Conservation (phyloP, 30 jellyfish, hydroid and myxozoan species). For the Turritopsis dohrnii region DNA sequence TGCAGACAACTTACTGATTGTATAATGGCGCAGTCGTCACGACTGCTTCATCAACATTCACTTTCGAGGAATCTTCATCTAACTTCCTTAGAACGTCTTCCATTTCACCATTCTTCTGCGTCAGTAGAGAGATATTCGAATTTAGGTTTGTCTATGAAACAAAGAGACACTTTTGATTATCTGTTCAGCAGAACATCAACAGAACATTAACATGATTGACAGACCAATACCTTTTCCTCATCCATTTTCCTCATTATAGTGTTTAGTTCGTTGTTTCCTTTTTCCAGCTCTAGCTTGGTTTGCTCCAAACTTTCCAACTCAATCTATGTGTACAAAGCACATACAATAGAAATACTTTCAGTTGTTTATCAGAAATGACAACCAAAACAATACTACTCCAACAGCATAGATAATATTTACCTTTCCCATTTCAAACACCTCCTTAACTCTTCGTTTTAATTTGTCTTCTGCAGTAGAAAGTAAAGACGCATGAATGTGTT, state of each 20-base stretch:
- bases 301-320: conserved; percentile 60
- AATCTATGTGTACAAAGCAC: conserved; percentile 23
- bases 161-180: not conserved
- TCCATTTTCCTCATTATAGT: conserved; percentile 48
- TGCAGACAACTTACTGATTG: conserved; percentile 69
- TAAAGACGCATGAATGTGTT: conserved; percentile 57
- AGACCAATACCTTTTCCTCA: conserved; percentile 61
- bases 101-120: conserved; percentile 55
- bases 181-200: not conserved
- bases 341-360: not conserved
- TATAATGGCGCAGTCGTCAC: conserved; percentile 92
- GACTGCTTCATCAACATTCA: conserved; percentile 92
- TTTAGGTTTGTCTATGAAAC: conserved; percentile 36
- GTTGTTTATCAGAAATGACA: not conserved
- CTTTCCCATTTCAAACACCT: conserved; percentile 77
- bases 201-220: not conserved
- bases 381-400: no score
- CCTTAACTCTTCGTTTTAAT: conserved; percentile 72
- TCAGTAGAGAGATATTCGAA: conserved; percentile 44
- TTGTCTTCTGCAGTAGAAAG: conserved; percentile 91
- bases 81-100: conserved; percentile 47
- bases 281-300: conserved; percentile 46
- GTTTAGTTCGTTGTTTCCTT: conserved; percentile 49
- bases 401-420: no score
- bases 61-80: conserved; percentile 53